Conservation (phyloP, 2,797 vertebrate genomes). For the Syngnathus acus region DNA sequence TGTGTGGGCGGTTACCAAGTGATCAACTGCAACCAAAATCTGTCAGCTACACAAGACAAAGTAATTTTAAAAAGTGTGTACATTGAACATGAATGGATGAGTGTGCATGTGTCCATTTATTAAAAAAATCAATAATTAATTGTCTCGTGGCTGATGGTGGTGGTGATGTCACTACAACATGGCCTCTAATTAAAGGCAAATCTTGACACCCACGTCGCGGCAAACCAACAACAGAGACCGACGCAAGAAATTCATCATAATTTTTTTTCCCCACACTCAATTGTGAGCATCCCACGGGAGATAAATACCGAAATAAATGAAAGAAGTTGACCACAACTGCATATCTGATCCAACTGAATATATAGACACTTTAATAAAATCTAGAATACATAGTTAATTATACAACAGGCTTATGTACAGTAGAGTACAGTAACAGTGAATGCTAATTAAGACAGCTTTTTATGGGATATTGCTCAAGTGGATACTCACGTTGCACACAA, state of each 20-base stretch:
- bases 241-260: background rate
- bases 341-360: conserved; percentile 69
- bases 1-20: background rate
- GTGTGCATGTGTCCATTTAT: background rate
- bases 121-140: background rate
- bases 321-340: conserved; percentile 43
- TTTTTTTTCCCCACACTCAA: background rate
- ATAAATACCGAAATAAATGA: conserved; percentile 4
- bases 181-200: background rate
- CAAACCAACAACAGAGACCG: background rate
- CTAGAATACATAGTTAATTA: conserved; percentile 70
- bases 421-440: conserved; percentile 51
- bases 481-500: conserved; percentile 46
- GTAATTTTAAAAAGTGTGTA: too few species aligned
- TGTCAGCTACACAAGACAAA: background rate
- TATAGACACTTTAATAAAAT: conserved; percentile 75
- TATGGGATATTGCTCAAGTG: conserved; percentile 13
- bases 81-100: too few species aligned
- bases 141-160: background rate
- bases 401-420: conserved; percentile 63
- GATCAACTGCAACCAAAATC: background rate
- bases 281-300: background rate
- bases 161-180: background rate
- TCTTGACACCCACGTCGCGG: background rate
- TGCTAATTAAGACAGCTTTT: conserved; percentile 51